These are phyloP conservation scores for Apamea monoglypha DNA, from an alignment of 2,888 invertebrate species.

Conservation along the genomic window DNA sequence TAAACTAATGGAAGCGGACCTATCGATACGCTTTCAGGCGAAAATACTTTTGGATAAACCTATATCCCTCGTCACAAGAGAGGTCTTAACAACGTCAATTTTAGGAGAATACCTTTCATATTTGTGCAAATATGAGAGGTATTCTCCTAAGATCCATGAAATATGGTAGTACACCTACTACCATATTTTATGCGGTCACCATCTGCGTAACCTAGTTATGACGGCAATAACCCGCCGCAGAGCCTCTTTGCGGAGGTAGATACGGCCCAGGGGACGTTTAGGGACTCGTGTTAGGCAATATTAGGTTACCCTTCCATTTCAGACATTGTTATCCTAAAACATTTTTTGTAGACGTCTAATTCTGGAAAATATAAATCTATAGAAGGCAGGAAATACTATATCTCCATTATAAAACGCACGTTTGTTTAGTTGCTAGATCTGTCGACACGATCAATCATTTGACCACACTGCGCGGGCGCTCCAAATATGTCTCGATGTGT, in stretches of 20 bases:
- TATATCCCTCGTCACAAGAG: not conserved
- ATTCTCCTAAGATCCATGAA: too few relatives aligned
- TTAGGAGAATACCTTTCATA: conserved; percentile 13
- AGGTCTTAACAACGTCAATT: conserved; percentile 7
- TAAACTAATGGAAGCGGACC: not conserved
- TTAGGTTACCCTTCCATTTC: conserved; percentile 30
- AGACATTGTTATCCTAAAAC: conserved; percentile 35
- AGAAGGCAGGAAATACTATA: not conserved
- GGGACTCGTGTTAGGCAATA: conserved; percentile 16
- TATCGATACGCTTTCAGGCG: not conserved
- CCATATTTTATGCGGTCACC: conserved; percentile 45
- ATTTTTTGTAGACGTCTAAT: conserved; percentile 7
- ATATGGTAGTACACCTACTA: too few relatives aligned
- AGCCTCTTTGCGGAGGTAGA: conserved; percentile 20
- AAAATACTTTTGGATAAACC: not conserved
- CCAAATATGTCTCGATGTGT: conserved; percentile 54
- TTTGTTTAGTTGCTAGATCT: conserved; percentile 39
- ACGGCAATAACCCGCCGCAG: conserved; percentile 20
- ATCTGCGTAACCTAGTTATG: conserved; percentile 52
- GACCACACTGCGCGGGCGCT: conserved; percentile 39
- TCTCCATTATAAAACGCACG: conserved; percentile 9
- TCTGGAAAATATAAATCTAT: conserved; percentile 2
- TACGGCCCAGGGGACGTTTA: conserved; percentile 40
- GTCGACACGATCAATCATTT: conserved; percentile 45
- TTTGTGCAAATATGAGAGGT: too few relatives aligned